Evolutionary conservation across 2,797 vertebrate genomes (phyloP), one percentile per base, ranked within the genome.

Genomic region (Philypnodon macrostomus): DNA sequence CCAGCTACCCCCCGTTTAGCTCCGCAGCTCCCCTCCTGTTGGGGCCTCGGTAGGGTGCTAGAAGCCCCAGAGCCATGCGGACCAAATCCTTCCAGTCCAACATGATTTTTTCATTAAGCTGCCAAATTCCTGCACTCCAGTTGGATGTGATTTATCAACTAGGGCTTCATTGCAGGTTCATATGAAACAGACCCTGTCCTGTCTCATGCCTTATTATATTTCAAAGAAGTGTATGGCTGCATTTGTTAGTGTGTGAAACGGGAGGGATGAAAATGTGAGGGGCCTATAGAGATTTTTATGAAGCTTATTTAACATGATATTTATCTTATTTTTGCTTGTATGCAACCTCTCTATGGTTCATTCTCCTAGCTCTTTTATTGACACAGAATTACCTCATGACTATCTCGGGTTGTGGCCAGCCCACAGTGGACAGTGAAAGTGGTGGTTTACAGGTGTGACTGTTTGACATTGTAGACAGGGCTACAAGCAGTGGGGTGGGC

Each of bases 71-170:
- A 72, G 55, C 58, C 56, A 67, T 67, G 70, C 62, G 61, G 65
- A 74, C 73, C 68, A 66, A 58, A 78, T 77, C 66, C 77, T 84
- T 77, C 77, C 69, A 69, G 73, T 67, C 67, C 86, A 84, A 85
- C 90, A 94, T 92, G 91, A 92, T 89, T 93, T 92, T 92, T 93
- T 90, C 92, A 92, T 94, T 92, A 93, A 91, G 89, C 86, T 74
- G 86, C 90, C 84, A 90, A 91, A 91, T 92, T 93, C 87, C 83
- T 90, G 77, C 83, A 73, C 80, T 86, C 77, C 85, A 76, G 78
- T 88, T 83, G 83, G 85, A 89, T 84, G 69, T 92, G 93, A 92
- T 94, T 92, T 93, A 93, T 93, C 88, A 64, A 66, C 80, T 47
- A 70, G 80, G 89, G 85, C 83, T 89, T 89, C 86, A 80, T 78